Percentiles rank a stretch among this genome's conserved stretches.
Evolutionary conservation across 2,113 vertebrate species (phyloP).

Genomic region (Columba janthina): DNA sequence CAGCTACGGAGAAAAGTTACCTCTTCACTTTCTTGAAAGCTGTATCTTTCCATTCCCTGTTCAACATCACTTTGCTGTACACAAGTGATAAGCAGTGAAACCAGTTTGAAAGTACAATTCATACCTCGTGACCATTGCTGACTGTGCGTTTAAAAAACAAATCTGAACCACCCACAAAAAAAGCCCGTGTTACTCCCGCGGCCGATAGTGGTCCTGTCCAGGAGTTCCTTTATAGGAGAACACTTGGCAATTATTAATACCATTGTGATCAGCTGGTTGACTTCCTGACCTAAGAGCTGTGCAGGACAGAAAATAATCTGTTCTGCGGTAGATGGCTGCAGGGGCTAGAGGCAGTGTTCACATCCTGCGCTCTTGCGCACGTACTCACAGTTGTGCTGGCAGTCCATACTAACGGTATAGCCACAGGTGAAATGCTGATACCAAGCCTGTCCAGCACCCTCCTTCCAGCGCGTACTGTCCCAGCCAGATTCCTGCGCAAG

Average conservation of each 20-base stretch:
- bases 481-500: background rate
- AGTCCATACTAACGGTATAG: background rate
- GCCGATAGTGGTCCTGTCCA: background rate
- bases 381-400: background rate
- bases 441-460: background rate
- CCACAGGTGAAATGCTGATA: background rate
- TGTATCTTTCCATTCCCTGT: background rate
- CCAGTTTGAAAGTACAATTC: background rate
- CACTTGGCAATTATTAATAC: background rate
- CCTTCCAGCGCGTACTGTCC: background rate
- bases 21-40: background rate
- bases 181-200: background rate
- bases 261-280: background rate
- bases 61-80: background rate
- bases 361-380: background rate
- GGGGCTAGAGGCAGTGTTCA: background rate
- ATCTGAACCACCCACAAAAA: background rate
- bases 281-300: background rate
- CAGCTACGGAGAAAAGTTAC: no score
- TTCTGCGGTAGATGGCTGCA: background rate
- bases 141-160: background rate
- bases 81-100: background rate
- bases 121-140: background rate
- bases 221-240: background rate
- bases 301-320: background rate